phyloP scores from a whole-genome alignment of 2,888 invertebrate genomes.

The Nomada fabriciana region DNA sequence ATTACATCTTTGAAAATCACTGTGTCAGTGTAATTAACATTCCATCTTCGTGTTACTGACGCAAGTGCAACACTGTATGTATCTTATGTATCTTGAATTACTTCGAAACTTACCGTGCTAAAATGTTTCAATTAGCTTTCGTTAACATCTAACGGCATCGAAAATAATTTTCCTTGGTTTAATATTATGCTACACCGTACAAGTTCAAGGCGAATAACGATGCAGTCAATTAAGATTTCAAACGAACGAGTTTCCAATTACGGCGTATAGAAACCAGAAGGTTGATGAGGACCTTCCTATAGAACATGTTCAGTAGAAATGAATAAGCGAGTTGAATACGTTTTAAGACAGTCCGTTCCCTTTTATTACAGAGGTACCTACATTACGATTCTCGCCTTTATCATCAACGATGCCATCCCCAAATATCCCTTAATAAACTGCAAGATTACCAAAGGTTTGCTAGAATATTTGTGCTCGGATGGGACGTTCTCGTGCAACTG shows the following conservation, averaged over 20 bases:
- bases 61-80: not conserved
- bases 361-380: too few species aligned
- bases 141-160: not conserved
- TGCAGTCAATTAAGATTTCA: not conserved
- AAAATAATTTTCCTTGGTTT: not conserved
- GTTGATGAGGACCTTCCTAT: too few species aligned
- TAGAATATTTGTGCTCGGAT: too few species aligned
- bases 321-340: too few species aligned
- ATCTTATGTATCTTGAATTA: not conserved
- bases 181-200: not conserved
- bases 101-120: not conserved
- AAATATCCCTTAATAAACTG: too few species aligned
- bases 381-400: too few species aligned
- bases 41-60: not conserved
- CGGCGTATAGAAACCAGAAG: not conserved
- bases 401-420: too few species aligned
- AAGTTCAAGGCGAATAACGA: not conserved
- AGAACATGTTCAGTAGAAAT: too few species aligned
- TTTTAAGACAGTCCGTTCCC: too few species aligned
- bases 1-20: not conserved
- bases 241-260: not conserved
- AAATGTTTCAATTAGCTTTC: slow-evolving; percentile 6
- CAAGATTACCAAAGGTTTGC: too few species aligned
- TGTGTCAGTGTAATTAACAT: slow-evolving; percentile 18
- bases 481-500: too few species aligned